Evolutionary conservation across 2,888 invertebrate species (phyloP).

Genomic region (Dexiosoma caninum): DNA sequence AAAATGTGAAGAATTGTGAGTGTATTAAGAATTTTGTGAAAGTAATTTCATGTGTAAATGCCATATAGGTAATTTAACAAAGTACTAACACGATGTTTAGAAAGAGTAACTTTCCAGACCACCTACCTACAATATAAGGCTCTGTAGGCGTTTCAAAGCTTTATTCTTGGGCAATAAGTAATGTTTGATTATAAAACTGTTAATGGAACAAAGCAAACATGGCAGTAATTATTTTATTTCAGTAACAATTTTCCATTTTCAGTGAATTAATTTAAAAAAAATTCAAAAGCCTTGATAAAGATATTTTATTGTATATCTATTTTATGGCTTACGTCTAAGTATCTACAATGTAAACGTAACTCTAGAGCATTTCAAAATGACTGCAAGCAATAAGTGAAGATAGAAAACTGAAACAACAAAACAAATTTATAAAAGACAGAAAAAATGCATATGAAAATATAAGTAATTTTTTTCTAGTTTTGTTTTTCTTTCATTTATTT

Average conservation of each 20-base stretch:
- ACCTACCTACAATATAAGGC: too few relatives aligned
- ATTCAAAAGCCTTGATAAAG: constrained; percentile 20
- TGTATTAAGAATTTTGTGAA: too few relatives aligned
- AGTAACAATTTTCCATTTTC: background rate
- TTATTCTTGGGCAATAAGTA: background rate
- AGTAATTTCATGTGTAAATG: too few relatives aligned
- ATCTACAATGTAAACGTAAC: background rate
- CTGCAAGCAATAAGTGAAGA: constrained; percentile 24
- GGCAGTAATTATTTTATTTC: constrained; percentile 33
- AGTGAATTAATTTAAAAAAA: background rate
- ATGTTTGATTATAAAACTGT: background rate
- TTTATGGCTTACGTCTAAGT: constrained; percentile 27
- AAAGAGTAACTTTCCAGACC: background rate
- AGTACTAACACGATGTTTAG: too few relatives aligned
- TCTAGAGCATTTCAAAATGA: constrained; percentile 21
- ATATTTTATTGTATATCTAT: constrained; percentile 25
- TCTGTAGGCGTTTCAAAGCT: background rate
- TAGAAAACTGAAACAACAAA: background rate
- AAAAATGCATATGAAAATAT: background rate
- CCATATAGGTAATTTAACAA: too few relatives aligned
- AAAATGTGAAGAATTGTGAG: too few relatives aligned
- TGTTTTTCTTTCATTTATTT: constrained; percentile 21
- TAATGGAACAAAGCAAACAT: background rate
- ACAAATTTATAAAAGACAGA: background rate
- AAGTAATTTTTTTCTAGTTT: constrained; percentile 5